Conservation (phyloP, 2,113 vertebrate genomes). For the Arizona elegans region DNA sequence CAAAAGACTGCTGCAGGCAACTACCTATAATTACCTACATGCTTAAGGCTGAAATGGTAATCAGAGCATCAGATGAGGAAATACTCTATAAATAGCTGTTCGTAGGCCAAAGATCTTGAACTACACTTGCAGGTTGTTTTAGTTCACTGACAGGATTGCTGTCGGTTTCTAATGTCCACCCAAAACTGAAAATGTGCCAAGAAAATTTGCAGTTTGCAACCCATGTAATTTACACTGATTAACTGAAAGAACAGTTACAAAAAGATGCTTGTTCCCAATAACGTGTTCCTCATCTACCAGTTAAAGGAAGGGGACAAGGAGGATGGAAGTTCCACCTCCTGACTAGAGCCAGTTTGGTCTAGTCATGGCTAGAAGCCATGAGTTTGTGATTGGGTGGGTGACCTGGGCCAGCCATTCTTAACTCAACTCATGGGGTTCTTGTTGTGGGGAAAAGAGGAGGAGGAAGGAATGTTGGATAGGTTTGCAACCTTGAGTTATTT, state of each 20-base stretch:
- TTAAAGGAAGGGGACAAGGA: background rate
- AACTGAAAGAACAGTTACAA: background rate
- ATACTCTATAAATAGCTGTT: slow-evolving; percentile 2
- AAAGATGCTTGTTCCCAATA: background rate
- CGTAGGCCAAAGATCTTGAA: background rate
- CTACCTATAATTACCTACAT: slow-evolving; percentile 6
- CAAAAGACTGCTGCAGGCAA: background rate
- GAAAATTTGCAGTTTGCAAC: background rate
- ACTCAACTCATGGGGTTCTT: background rate
- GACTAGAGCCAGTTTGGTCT: background rate
- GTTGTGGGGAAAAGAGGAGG: background rate
- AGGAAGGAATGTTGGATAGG: background rate
- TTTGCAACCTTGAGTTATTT: background rate
- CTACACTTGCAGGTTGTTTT: background rate
- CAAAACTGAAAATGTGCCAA: background rate
- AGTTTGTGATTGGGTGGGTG: background rate
- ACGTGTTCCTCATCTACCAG: background rate
- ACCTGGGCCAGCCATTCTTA: background rate
- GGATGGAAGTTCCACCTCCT: background rate
- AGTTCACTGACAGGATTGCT: background rate
- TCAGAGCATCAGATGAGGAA: background rate
- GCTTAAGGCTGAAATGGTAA: background rate
- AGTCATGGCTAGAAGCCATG: background rate
- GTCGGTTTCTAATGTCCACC: background rate
- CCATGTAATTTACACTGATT: background rate